These are phyloP conservation scores for Lepus oiostolus DNA, from an alignment of 2,797 vertebrate species.

Conservation along the genomic window DNA sequence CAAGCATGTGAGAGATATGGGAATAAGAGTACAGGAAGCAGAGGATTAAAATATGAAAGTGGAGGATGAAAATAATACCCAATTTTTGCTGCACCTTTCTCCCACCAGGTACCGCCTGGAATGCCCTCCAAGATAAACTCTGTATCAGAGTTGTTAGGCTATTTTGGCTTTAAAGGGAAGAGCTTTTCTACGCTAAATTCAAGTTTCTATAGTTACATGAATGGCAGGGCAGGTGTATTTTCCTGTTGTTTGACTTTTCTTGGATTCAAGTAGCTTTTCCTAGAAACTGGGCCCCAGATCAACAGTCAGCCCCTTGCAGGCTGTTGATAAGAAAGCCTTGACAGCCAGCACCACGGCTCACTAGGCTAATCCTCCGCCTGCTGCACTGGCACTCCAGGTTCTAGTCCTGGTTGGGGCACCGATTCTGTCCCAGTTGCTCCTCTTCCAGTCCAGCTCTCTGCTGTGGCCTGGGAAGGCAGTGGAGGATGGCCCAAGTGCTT, in stretches of 20 bases:
- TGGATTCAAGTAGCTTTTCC: neutral
- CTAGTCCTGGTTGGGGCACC: no score
- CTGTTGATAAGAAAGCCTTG: neutral
- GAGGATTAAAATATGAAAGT: neutral
- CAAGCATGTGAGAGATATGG: neutral
- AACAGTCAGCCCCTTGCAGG: neutral
- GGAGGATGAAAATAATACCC: neutral
- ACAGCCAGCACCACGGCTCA: neutral
- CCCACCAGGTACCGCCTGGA: neutral
- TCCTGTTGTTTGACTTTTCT: neutral
- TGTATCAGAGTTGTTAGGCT: neutral
- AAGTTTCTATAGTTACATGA: neutral
- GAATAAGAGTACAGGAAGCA: neutral
- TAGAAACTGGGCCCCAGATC: neutral
- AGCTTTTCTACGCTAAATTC: neutral
- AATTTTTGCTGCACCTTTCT: neutral
- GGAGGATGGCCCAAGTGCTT: no score
- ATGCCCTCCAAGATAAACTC: neutral
- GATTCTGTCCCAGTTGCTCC: no score
- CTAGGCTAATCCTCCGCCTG: no score
- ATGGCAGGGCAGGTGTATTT: neutral
- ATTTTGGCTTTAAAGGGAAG: constrained; percentile 15
- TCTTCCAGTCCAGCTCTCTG: no score
- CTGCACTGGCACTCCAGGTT: no score
- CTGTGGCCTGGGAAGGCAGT: no score